Conservation (phyloP, 2,113 vertebrate genomes). For the Ptyas mucosa region DNA sequence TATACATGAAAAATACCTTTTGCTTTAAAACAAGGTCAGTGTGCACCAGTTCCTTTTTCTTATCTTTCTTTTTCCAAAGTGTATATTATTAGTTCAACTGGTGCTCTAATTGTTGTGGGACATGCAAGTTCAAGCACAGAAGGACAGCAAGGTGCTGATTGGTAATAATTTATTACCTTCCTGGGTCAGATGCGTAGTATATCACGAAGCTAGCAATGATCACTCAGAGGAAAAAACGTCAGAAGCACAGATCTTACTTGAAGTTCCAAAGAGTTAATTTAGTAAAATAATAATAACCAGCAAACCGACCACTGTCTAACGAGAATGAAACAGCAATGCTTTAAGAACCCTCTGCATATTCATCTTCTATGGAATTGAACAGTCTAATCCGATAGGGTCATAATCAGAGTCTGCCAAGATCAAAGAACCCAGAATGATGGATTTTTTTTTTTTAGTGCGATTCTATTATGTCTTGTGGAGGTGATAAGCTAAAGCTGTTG, state of each 20-base stretch:
- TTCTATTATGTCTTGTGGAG: conserved; percentile 15
- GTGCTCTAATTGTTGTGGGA: conserved; percentile 29
- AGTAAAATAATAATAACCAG: neutral
- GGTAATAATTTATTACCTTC: neutral
- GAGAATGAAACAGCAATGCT: neutral
- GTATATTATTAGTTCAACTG: conserved; percentile 24
- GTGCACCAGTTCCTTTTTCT: conserved; percentile 12
- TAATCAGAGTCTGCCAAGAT: conserved; percentile 3
- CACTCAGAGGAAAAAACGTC: conserved; percentile 2
- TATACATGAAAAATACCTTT: conserved; percentile 19
- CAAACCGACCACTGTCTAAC: neutral
- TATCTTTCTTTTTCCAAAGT: conserved; percentile 20
- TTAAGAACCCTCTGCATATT: conserved; percentile 9
- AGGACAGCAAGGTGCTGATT: conserved; percentile 25
- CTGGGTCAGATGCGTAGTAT: neutral
- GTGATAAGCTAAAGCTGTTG: conserved; percentile 24
- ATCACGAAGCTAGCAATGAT: conserved; percentile 21
- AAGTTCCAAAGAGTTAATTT: neutral
- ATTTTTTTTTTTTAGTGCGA: neutral
- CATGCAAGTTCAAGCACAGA: conserved; percentile 11
- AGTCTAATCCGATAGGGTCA: neutral
- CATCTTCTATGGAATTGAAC: conserved; percentile 9
- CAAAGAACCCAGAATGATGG: conserved; percentile 5
- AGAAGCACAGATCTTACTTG: neutral
- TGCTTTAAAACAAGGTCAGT: conserved; percentile 13